These are phyloP conservation scores for Apodemus agrarius DNA, from an alignment of 2,797 vertebrate species.

Conservation along the genomic window DNA sequence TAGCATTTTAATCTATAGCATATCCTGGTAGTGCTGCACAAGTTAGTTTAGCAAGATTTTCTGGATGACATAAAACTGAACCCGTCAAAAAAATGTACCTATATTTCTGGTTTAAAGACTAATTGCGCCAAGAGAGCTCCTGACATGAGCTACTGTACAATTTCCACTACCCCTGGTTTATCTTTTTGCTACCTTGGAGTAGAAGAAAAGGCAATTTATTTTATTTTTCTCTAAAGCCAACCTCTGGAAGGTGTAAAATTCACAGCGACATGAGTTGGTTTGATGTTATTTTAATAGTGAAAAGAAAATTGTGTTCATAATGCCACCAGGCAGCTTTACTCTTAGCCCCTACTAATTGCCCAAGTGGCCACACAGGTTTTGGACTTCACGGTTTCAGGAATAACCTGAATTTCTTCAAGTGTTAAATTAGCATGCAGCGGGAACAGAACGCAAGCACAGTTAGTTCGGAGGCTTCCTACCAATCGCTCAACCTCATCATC, in stretches of 20 bases:
- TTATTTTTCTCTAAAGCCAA: constrained; percentile 38
- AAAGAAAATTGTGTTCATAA: constrained; percentile 9
- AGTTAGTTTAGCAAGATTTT: constrained; percentile 24
- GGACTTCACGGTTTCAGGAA: not conserved
- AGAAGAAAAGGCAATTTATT: constrained; percentile 38
- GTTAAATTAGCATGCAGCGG: not conserved
- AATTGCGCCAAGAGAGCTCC: constrained; percentile 11
- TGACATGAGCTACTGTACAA: constrained; percentile 22
- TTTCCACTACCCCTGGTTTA: not conserved
- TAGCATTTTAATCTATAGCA: constrained; percentile 31
- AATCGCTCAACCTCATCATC: constrained; percentile 32
- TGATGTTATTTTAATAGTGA: not conserved
- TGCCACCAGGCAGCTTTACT: not conserved
- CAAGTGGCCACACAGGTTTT: not conserved
- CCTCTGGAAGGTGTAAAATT: not conserved
- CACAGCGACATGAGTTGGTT: constrained; percentile 5
- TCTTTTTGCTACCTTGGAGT: constrained; percentile 41
- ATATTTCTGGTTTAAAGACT: constrained; percentile 47
- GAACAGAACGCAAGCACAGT: not conserved
- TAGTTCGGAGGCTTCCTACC: not conserved
- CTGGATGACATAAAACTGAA: not conserved
- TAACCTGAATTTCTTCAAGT: not conserved
- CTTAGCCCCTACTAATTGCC: not conserved
- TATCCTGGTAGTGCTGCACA: not conserved
- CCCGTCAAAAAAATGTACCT: not conserved